Base-by-base conservation (phyloP, 2,113 vertebrate species). In the Larimichthys crocea region DNA sequence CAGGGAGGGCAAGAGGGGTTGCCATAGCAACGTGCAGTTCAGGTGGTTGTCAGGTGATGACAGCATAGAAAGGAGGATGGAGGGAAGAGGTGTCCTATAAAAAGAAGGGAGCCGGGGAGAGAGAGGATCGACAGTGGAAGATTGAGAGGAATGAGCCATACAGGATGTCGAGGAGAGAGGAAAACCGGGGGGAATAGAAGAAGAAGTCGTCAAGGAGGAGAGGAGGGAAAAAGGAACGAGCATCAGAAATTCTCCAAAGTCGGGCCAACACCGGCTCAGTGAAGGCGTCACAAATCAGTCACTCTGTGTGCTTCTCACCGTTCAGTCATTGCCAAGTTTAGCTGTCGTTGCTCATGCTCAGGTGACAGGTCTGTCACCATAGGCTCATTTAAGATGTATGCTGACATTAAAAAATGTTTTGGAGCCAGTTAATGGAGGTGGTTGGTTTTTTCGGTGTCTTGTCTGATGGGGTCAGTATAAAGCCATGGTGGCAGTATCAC, bases 31-130 rank as follows among this genome's bases (percentile, higher is more conserved):
- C 88, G 3, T 26, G 57, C 71, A 40, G 40, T 83, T 81, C 84
- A 90, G 88, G 89, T 90, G 85, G 82, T 63, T 86, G 82, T 81
- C 76, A 85, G 86, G 87, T 86, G 79, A 82, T 86, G 71, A 81
- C 65, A 70, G 81, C 72, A 56, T 35, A 65, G 77, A 78, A 72
- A 61, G 50, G 69, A 55, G 65, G 66, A 85, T 64, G 66, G 44
- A 70, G 71, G 19, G 62, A 57, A 66, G 81, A 69, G 40, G 26
- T 67, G 50, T 75, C 26, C 20, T 50, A 24, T 44, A 29, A 50
- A 20, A 60, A 62, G 12, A 22, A 10, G 1, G 11, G n/a, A 22
- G 40, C 24, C 8, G n/a, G 40, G 67, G 20, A 31, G 24, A 31
- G 24, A 50, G 63, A 40, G 42, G 29, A 16, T 59, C 19, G 6